Conservation (phyloP, 2,888 invertebrate species). For the Nomada goodeniana region DNA sequence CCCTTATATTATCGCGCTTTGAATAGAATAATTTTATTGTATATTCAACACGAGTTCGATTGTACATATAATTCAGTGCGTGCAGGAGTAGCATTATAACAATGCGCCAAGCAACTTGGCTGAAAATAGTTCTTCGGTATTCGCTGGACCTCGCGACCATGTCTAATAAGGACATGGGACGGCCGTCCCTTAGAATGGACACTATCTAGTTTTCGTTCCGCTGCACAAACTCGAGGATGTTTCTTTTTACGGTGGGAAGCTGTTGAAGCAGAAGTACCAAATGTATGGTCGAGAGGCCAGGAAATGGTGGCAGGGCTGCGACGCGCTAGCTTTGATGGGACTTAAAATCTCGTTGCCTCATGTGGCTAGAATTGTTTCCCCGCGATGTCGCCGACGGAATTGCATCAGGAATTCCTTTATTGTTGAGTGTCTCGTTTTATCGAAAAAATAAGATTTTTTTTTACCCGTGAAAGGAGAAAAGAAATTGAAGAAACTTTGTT, state of each 20-base stretch:
- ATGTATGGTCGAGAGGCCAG: background rate
- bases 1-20: too few species aligned
- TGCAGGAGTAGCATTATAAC: constrained; percentile 53
- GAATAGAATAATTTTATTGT: too few species aligned
- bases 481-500: too few species aligned
- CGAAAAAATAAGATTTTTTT: background rate
- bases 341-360: constrained; percentile 33
- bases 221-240: constrained; percentile 7
- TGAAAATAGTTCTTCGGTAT: background rate
- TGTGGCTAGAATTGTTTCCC: background rate
- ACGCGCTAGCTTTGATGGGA: constrained; percentile 33
- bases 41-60: constrained; percentile 39
- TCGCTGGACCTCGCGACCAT: constrained; percentile 1
- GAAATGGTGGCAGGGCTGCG: constrained; percentile 24
- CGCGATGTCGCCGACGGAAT: background rate
- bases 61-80: constrained; percentile 62
- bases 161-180: constrained; percentile 24
- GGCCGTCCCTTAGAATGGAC: constrained; percentile 4
- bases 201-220: constrained; percentile 10
- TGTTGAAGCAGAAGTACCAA: constrained; percentile 15
- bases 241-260: constrained; percentile 23
- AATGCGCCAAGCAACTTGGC: constrained; percentile 42
- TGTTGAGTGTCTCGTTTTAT: background rate
- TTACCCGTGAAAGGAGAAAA: too few species aligned
- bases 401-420: constrained; percentile 1